Evolutionary conservation across 2,113 vertebrate genomes (phyloP).

Genomic region (Coptodon bakossiorum): DNA sequence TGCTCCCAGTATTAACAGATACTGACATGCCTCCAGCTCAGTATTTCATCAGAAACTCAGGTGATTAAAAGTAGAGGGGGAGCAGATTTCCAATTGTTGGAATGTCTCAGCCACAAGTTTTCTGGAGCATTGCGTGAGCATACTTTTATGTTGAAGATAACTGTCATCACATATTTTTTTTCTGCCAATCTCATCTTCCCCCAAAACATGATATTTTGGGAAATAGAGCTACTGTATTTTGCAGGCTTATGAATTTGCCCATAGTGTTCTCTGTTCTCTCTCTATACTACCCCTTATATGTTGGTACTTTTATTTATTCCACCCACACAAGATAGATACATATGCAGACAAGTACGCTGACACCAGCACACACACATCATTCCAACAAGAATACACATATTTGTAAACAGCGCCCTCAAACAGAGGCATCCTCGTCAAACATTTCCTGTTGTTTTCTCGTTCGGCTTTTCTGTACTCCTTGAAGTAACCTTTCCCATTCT

Average conservation of each 20-base stretch:
- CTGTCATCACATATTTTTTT: slow-evolving; percentile 40
- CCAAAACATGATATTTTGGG: slow-evolving; percentile 43
- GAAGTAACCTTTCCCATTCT: slow-evolving; percentile 59
- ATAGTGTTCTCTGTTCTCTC: slow-evolving; percentile 7
- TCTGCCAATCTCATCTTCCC: slow-evolving; percentile 36
- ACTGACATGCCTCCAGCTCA: slow-evolving; percentile 5
- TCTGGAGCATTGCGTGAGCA: slow-evolving; percentile 30
- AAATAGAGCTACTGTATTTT: slow-evolving; percentile 48
- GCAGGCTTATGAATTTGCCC: slow-evolving; percentile 10
- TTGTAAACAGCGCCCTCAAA: slow-evolving; percentile 47
- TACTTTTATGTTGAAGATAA: slow-evolving; percentile 48
- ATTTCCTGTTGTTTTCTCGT: slow-evolving; percentile 28
- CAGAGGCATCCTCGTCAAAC: slow-evolving; percentile 13
- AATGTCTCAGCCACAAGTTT: slow-evolving; percentile 42
- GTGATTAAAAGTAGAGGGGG: slow-evolving; percentile 45
- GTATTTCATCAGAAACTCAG: slow-evolving; percentile 51
- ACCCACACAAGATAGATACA: slow-evolving; percentile 19
- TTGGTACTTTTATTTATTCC: slow-evolving; percentile 38
- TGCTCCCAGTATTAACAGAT: background rate
- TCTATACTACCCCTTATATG: slow-evolving; percentile 18
- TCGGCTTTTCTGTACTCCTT: slow-evolving; percentile 36
- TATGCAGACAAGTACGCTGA: slow-evolving; percentile 2
- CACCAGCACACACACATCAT: background rate
- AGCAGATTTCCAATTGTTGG: slow-evolving; percentile 32
- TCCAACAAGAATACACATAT: slow-evolving; percentile 34